Evolutionary conservation across 2,888 invertebrate genomes (phyloP).

Genomic region (Heliconius charithonia): DNA sequence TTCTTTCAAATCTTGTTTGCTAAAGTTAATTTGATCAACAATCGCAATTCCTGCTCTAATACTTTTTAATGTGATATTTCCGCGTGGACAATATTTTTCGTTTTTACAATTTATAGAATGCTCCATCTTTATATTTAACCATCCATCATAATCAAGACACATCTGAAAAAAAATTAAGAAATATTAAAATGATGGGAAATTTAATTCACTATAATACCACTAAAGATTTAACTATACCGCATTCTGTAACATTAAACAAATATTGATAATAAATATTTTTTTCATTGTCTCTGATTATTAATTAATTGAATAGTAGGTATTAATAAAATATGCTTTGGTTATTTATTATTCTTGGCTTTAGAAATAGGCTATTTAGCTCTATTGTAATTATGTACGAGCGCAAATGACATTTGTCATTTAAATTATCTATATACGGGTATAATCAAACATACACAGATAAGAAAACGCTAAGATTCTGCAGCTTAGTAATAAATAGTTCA

Average conservation of each 20-base stretch:
- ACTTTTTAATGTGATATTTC: constrained; percentile 88
- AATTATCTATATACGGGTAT: background rate
- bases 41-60: constrained; percentile 86
- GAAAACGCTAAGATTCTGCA: too few species aligned
- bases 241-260: constrained; percentile 10
- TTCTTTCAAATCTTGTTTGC: constrained; percentile 79
- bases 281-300: background rate
- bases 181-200: background rate
- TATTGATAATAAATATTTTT: background rate
- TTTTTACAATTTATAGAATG: constrained; percentile 85
- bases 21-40: constrained; percentile 85
- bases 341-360: too few species aligned
- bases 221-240: constrained; percentile 3
- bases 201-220: background rate
- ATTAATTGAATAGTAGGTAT: background rate
- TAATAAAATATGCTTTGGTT: constrained; percentile 2
- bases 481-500: too few species aligned
- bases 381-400: background rate
- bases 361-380: background rate
- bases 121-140: constrained; percentile 87
- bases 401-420: constrained; percentile 6
- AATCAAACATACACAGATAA: background rate
- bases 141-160: constrained; percentile 88
- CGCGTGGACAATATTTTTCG: constrained; percentile 85
- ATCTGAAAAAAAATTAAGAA: constrained; percentile 56